These are phyloP conservation scores for Sapayoa aenigma DNA, from an alignment of 2,113 vertebrate genomes.

Conservation along the genomic window DNA sequence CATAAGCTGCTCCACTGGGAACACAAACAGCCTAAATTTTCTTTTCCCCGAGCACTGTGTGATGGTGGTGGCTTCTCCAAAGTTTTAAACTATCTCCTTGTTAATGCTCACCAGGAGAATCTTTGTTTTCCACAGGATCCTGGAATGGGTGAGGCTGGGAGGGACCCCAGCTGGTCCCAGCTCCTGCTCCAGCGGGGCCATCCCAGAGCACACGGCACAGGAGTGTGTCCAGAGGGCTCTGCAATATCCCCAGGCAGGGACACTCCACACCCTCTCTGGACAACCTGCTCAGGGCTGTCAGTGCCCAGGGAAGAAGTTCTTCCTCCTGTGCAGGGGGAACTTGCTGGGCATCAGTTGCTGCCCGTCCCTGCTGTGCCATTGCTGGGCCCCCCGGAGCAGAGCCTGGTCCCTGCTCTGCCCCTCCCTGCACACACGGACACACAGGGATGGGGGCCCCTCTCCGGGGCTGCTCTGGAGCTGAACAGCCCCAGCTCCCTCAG, in stretches of 20 bases:
- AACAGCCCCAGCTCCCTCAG: no score
- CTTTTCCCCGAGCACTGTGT: no score
- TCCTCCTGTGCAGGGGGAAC: neutral
- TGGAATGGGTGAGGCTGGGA: accelerated
- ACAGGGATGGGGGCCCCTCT: neutral
- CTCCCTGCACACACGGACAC: neutral
- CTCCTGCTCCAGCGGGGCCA: neutral
- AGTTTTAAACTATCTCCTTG: no score
- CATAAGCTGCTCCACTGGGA: no score
- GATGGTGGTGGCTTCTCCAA: no score
- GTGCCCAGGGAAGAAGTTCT: neutral
- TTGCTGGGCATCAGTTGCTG: neutral
- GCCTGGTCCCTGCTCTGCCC: neutral
- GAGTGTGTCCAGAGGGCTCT: neutral
- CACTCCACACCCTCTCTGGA: neutral
- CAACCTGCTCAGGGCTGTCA: neutral
- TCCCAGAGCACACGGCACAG: neutral
- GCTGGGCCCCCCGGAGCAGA: neutral
- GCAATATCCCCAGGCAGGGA: neutral
- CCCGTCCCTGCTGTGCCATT: neutral
- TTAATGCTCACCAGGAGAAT: no score
- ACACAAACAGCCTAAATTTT: no score
- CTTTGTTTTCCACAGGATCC: no score
- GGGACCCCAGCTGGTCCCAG: accelerated
- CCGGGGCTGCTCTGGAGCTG: no score